Evolutionary conservation across 2,797 vertebrate genomes (phyloP), one percentile per base, ranked within the genome.

Genomic region (Siniperca obscura): DNA sequence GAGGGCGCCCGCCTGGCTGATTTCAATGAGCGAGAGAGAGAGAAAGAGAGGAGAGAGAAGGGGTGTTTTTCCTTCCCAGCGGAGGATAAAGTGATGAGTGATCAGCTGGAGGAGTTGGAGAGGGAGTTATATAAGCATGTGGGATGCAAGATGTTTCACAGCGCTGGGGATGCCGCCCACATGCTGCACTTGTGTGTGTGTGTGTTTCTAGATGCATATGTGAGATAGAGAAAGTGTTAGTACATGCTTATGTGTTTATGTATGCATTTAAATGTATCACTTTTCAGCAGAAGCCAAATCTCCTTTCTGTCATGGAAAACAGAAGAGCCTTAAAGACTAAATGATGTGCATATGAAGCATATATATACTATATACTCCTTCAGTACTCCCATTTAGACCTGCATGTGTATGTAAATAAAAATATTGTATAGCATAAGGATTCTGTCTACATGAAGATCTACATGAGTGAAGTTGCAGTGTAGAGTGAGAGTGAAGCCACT

Each of bases 51-150:
- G 73, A 34, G 40, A 65, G 78, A 60, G 68, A 81, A 50, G 74
- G 79, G 74, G 61, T 78, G 84, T 84, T 84, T 82, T 90, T 90
- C 81, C 87, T 89, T 89, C 84, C 83, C 88, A 85, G 86, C 42
- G 57, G 83, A 87, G 83, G 89, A 88, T 90, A 86, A 85, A 90
- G 86, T 90, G 92, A 93, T 90, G 92, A 93, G 91, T 86, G 91
- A 93, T 93, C 90, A 91, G 91, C 93, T 90, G 92, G 91, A 92
- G 91, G 93, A 93, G 92, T 89, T 90, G 84, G 91, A 93, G 90
- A 92, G 88, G 89, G 92, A 94, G 93, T 95, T 95, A 95, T 85
- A 92, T 95, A 95, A 95, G 92, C 88, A 92, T 91, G 94, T 95
- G 93, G 94, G 94, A 92, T 91, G 94, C 90, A 94, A 93, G 91